Evolutionary conservation across 2,888 invertebrate genomes (phyloP).

Genomic region (Pheosia tremula): DNA sequence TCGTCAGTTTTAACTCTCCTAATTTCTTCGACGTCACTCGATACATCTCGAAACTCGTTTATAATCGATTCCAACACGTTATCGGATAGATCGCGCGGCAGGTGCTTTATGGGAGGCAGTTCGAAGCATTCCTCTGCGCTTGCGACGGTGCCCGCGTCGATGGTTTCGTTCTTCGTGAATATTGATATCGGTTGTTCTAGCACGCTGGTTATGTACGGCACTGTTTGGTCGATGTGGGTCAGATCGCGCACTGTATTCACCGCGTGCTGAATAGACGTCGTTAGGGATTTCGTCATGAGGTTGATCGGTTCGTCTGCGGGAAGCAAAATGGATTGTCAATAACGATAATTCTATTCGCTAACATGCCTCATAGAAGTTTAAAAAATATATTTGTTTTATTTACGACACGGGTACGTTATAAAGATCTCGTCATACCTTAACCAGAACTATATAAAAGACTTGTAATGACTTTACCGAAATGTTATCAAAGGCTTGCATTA

Average conservation of each 20-base stretch:
- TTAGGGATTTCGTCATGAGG: conserved; percentile 75
- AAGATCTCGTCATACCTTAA: no score
- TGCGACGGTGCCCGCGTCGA: conserved; percentile 63
- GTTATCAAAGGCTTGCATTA: no score
- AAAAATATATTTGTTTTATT: no score
- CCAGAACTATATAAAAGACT: no score
- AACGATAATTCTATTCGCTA: no score
- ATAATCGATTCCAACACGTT: conserved; percentile 75
- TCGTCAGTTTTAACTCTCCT: conserved; percentile 60
- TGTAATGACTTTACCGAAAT: no score
- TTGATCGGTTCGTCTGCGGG: conserved; percentile 65
- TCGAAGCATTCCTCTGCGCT: conserved; percentile 92
- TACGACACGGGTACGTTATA: no score
- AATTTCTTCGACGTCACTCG: conserved; percentile 63
- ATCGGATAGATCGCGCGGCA: conserved; percentile 73
- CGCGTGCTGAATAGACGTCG: conserved; percentile 72
- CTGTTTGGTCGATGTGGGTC: conserved; percentile 67
- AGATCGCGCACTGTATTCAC: conserved; percentile 75
- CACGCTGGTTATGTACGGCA: conserved; percentile 71
- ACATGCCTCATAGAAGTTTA: no score
- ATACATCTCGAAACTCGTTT: conserved; percentile 70
- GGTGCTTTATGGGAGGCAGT: conserved; percentile 84
- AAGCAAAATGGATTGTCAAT: conserved; percentile 4
- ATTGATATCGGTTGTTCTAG: conserved; percentile 71
- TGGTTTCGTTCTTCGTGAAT: conserved; percentile 61